A percentile compares a stretch with the other conserved stretches of the same genome.
Conservation (phyloP, 1,140 invertebrate species). For the Eurosta solidaginis region DNA sequence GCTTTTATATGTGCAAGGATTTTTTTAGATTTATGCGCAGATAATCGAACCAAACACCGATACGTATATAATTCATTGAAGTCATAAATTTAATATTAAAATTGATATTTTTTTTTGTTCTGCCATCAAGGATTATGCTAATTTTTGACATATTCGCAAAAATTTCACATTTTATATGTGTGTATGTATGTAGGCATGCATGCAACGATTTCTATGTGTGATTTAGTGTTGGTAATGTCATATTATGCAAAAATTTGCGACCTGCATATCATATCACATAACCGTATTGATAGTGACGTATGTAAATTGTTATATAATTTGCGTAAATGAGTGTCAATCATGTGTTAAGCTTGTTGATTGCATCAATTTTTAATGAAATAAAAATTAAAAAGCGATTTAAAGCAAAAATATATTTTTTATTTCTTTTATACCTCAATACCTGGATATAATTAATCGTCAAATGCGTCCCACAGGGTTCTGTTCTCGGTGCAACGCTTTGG, state of each 20-base stretch:
- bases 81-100: neutral
- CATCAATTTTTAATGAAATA: neutral
- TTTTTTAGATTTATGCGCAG: too few species aligned
- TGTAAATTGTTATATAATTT: neutral
- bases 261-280: neutral
- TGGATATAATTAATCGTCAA: too few species aligned
- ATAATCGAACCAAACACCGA: neutral
- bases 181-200: neutral
- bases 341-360: neutral
- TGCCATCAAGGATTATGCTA: neutral
- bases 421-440: neutral
- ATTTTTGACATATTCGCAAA: neutral
- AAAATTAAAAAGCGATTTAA: neutral
- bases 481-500: too few species aligned
- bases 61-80: neutral
- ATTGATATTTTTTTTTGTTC: neutral
- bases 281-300: neutral
- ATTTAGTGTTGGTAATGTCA: neutral
- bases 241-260: neutral
- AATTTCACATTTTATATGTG: neutral
- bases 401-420: neutral
- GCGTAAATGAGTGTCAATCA: constrained; percentile 4
- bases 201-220: neutral
- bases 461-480: too few species aligned
- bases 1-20: neutral